phyloP scores from a whole-genome alignment of 2,888 invertebrate genomes.

The Paralinhomoeus sp. region DNA sequence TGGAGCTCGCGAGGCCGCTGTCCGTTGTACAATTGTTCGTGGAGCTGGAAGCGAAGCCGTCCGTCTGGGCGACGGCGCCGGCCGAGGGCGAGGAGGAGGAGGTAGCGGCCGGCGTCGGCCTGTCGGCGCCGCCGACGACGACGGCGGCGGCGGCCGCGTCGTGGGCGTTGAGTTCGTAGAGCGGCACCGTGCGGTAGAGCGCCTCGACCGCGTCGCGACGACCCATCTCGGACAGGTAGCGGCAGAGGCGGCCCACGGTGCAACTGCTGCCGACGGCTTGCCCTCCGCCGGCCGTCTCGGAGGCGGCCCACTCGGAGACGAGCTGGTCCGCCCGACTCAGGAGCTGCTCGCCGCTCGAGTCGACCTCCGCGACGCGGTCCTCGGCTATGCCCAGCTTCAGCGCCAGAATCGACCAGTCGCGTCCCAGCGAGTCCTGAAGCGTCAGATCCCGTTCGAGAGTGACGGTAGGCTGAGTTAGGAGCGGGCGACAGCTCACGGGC shows the following conservation, averaged over 20 bases:
- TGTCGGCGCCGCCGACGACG: too few species aligned
- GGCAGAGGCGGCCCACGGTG: constrained; percentile 35
- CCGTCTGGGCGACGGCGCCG: too few species aligned
- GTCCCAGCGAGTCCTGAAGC: too few species aligned
- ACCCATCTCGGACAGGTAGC: constrained; percentile 38
- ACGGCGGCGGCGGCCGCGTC: too few species aligned
- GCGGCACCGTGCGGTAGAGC: constrained; percentile 36
- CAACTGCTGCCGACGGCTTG: too few species aligned
- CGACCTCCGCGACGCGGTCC: constrained; percentile 34
- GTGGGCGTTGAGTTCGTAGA: constrained; percentile 24
- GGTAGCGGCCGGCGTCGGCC: too few species aligned
- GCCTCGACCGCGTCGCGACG: constrained; percentile 39
- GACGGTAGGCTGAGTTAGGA: too few species aligned
- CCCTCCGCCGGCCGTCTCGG: constrained; percentile 16
- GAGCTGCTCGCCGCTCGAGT: constrained; percentile 21
- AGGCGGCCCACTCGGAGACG: constrained; percentile 33
- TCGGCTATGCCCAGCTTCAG: constrained; percentile 32
- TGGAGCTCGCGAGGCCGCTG: neutral
- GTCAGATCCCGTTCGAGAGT: too few species aligned
- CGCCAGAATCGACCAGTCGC: constrained; percentile 36
- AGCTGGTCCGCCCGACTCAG: constrained; percentile 30
- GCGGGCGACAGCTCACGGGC: constrained; percentile 6
- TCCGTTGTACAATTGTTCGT: neutral
- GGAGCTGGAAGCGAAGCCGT: neutral
- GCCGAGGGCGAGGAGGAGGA: too few species aligned